Evolutionary conservation across 2,888 invertebrate genomes (phyloP).

Genomic region (Barypeithes pellucidus): DNA sequence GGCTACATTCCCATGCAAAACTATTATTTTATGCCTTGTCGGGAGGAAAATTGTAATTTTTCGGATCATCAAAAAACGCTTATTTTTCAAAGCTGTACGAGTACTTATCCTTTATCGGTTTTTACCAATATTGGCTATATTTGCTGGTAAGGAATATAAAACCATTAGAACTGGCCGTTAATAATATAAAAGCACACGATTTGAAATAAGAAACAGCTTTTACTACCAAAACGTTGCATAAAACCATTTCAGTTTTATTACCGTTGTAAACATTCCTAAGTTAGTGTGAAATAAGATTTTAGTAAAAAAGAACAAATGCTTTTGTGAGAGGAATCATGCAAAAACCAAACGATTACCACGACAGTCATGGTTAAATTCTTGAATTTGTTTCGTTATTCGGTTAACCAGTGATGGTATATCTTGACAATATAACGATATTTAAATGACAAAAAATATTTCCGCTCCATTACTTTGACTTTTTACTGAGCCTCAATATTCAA

Average conservation of each 20-base stretch:
- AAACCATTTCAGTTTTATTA: constrained; percentile 5
- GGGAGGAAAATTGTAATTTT: too few species aligned
- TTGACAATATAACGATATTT: neutral
- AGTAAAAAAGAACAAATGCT: constrained; percentile 4
- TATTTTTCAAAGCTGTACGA: too few species aligned
- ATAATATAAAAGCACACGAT: neutral
- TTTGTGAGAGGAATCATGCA: constrained; percentile 25
- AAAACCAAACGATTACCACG: constrained; percentile 19
- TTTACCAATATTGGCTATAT: neutral
- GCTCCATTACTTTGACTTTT: neutral
- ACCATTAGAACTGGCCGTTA: constrained; percentile 6
- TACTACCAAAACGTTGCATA: constrained; percentile 23
- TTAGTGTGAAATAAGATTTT: constrained; percentile 27
- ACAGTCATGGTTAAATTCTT: constrained; percentile 7
- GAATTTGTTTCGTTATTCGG: neutral
- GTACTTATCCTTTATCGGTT: too few species aligned
- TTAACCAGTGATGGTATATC: neutral
- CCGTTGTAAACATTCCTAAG: constrained; percentile 15
- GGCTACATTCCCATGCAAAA: too few species aligned
- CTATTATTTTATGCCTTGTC: too few species aligned
- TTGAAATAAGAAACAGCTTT: constrained; percentile 2
- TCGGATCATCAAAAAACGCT: too few species aligned
- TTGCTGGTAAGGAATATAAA: neutral
- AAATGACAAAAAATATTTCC: neutral
- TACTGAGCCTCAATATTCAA: too few species aligned